Base-by-base conservation (phyloP, 2,888 invertebrate species). In the Eupithecia abbreviata region DNA sequence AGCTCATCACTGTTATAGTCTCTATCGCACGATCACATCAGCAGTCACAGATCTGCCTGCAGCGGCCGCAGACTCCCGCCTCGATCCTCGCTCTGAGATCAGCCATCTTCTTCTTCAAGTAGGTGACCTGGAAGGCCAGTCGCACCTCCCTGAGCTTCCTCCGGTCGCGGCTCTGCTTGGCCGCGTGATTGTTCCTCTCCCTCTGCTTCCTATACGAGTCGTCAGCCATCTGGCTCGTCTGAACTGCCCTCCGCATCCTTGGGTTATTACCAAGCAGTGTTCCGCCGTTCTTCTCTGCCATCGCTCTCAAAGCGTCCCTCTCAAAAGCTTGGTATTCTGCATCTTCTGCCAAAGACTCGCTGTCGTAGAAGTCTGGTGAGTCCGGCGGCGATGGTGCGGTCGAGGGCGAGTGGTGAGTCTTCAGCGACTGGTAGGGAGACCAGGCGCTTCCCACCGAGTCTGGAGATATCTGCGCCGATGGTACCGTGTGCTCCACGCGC, bases 181-280 rank as follows among this genome's bases (percentile, higher is more conserved):
- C 99, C 0, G 99, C 99, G 81, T 97, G 98, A 90, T 99, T 99
- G 90, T 99, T 99, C 88, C 98, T 98, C 81, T 97, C 96, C 4
- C 99, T 94, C 73, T 98, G 96, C 87, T 98, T 98, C 95, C 97
- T 97, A 87, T 99, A 99, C 0, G 97, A 97, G 88, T 98, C 98
- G 85, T 97, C 90, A 96, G 75, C 91, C 90, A 85, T 81, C 75
- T 88, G 85, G 55, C 81, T 85, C 0, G 88, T 85, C 73, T 92
- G 92, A 13, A 94, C 93, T 0, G 93, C 95, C 77, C 97, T 92
- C n/a, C 97, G 93, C 97, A 97, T 97, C 84, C 97, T 96, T 0
- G 97, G 96, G 83, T 97, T 97, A 43, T 96, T 93, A 1, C 94
- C 93, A 0, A 95, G 90, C 30, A 95, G 86, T 4, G 92, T 89